Evolutionary conservation across 1,140 invertebrate genomes (phyloP).

Genomic region (Procambarus clarkii): DNA sequence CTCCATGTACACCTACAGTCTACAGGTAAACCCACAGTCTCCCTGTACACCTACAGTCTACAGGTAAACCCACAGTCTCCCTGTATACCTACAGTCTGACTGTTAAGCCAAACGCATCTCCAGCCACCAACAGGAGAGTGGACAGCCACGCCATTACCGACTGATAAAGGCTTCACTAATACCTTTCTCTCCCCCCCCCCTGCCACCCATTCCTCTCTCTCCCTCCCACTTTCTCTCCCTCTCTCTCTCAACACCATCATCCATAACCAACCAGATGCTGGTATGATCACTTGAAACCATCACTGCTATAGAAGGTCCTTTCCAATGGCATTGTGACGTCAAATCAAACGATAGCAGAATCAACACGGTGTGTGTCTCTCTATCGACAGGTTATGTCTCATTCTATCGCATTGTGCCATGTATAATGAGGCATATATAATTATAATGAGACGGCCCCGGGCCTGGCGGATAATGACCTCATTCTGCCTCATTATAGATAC

Average conservation of each 20-base stretch:
- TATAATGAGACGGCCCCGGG: background rate
- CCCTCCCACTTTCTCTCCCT: no score
- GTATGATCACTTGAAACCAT: conserved; percentile 9
- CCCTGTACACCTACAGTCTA: no score
- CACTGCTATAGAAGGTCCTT: conserved; percentile 1
- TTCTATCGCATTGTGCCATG: conserved; percentile 2
- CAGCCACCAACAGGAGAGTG: no score
- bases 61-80: no score
- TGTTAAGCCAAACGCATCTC: no score
- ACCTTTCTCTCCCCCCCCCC: background rate
- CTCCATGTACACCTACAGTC: no score
- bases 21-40: no score
- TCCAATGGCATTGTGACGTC: conserved; percentile 3
- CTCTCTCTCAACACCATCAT: no score
- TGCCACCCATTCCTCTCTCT: no score
- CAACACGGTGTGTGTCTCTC: background rate
- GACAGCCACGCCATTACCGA: background rate
- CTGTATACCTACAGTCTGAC: no score
- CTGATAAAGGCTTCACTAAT: background rate
- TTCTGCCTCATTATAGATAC: background rate
- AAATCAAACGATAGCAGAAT: conserved; percentile 6
- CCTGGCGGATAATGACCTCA: background rate
- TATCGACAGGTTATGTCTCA: background rate
- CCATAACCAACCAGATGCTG: background rate
- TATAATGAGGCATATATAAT: conserved; percentile 5